A percentile compares a stretch with the other conserved stretches of the same genome.
These are phyloP conservation scores for Eulithis prunata DNA, from an alignment of 2,888 invertebrate genomes.

Conservation along the genomic window DNA sequence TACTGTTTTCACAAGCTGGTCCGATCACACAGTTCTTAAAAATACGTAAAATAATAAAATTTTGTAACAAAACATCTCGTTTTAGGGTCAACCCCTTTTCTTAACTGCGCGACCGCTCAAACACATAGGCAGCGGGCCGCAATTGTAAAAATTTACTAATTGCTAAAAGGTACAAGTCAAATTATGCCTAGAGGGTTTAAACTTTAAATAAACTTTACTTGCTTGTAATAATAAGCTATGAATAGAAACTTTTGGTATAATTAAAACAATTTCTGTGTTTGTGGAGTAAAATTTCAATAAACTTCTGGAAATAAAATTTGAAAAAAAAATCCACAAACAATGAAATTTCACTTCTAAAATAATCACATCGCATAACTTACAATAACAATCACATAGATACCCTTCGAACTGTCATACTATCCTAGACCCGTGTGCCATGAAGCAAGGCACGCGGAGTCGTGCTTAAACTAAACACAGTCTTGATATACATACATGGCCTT, in stretches of 20 bases:
- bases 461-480: constrained; percentile 79
- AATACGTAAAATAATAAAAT: constrained; percentile 69
- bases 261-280: constrained; percentile 24
- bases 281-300: constrained; percentile 18
- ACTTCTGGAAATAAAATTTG: constrained; percentile 29
- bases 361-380: constrained; percentile 65
- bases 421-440: constrained; percentile 28
- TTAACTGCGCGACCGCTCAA: constrained; percentile 56
- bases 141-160: constrained; percentile 50
- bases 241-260: constrained; percentile 32
- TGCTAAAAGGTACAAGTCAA: constrained; percentile 49
- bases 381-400: constrained; percentile 79
- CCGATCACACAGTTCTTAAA: constrained; percentile 62
- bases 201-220: constrained; percentile 20
- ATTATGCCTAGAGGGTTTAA: constrained; percentile 47
- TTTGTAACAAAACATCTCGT: constrained; percentile 58
- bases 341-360: constrained; percentile 53
- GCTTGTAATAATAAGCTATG: constrained; percentile 27
- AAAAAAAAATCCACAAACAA: constrained; percentile 44
- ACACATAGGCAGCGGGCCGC: constrained; percentile 64
- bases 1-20: constrained; percentile 71
- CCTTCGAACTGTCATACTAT: constrained; percentile 68
- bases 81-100: constrained; percentile 30
- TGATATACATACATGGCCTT: constrained; percentile 63
- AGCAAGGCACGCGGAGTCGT: constrained; percentile 41